Percentiles rank a stretch among this genome's conserved stretches.
These are phyloP conservation scores for Zele albiditarsus DNA, from an alignment of 2,888 invertebrate genomes.

Conservation along the genomic window DNA sequence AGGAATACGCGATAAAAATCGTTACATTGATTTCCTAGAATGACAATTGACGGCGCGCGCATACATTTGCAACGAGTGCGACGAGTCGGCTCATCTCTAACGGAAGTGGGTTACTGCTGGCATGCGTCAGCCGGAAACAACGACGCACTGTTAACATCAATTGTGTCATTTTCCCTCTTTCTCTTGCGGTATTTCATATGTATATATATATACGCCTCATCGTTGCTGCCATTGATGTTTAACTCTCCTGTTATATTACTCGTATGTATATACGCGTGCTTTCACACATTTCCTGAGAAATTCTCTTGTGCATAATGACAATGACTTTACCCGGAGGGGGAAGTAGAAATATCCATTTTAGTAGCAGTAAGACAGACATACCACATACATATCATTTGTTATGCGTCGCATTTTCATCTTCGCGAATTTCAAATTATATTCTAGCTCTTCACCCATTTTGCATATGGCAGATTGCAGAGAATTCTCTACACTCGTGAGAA, in stretches of 20 bases:
- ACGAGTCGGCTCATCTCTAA: slow-evolving; percentile 50
- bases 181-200: slow-evolving; percentile 49
- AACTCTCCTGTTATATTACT: background rate
- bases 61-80: slow-evolving; percentile 10
- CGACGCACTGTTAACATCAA: slow-evolving; percentile 60
- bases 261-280: background rate
- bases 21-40: slow-evolving; percentile 22
- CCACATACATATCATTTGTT: background rate
- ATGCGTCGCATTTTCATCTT: background rate
- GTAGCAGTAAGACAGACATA: background rate
- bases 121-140: slow-evolving; percentile 55
- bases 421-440: background rate
- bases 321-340: background rate
- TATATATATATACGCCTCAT: slow-evolving; percentile 45
- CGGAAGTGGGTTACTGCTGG: slow-evolving; percentile 55
- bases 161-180: slow-evolving; percentile 50
- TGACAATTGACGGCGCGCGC: background rate
- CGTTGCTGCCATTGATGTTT: slow-evolving; percentile 31
- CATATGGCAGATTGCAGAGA: background rate
- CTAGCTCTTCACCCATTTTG: background rate
- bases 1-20: slow-evolving; percentile 14
- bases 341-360: background rate
- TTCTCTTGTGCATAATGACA: slow-evolving; percentile 12
- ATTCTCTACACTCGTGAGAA: background rate
- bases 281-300: slow-evolving; percentile 5